Conservation (phyloP, 2,888 invertebrate genomes). For the Gasteruption jaculator region DNA sequence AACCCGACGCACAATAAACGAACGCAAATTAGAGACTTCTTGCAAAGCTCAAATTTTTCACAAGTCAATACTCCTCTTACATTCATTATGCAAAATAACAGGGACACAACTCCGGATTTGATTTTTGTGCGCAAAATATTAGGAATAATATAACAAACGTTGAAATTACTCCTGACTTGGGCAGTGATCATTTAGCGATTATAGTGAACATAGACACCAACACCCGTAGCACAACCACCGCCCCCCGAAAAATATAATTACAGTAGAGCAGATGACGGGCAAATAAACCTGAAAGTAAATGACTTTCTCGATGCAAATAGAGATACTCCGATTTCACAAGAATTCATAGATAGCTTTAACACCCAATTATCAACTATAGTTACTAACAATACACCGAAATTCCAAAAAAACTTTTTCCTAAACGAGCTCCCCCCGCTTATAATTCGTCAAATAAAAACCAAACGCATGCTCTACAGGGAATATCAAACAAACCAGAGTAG, state of each 20-base stretch:
- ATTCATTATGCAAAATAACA: slow-evolving; percentile 6
- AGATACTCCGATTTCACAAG: background rate
- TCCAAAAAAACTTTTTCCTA: slow-evolving; percentile 1
- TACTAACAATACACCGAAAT: slow-evolving; percentile 3
- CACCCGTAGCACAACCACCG: background rate
- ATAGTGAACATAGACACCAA: background rate
- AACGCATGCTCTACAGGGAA: slow-evolving; percentile 6
- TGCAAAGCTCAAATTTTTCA: slow-evolving; percentile 1
- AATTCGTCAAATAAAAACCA: background rate
- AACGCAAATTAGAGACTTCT: slow-evolving; percentile 2
- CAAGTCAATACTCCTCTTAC: slow-evolving; percentile 5
- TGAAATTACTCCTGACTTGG: background rate
- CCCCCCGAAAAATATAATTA: background rate
- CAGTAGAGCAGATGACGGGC: background rate
- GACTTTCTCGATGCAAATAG: background rate
- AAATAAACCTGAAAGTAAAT: background rate
- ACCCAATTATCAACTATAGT: background rate
- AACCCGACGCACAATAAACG: slow-evolving; percentile 1
- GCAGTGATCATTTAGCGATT: background rate
- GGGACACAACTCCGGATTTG: slow-evolving; percentile 4
- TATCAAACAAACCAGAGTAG: background rate
- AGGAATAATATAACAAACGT: slow-evolving; percentile 2
- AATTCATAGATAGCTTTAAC: background rate
- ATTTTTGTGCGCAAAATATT: slow-evolving; percentile 4
- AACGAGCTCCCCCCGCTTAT: slow-evolving; percentile 6